phyloP scores from a whole-genome alignment of 2,113 vertebrate species.

The Poeciliopsis occidentalis region DNA sequence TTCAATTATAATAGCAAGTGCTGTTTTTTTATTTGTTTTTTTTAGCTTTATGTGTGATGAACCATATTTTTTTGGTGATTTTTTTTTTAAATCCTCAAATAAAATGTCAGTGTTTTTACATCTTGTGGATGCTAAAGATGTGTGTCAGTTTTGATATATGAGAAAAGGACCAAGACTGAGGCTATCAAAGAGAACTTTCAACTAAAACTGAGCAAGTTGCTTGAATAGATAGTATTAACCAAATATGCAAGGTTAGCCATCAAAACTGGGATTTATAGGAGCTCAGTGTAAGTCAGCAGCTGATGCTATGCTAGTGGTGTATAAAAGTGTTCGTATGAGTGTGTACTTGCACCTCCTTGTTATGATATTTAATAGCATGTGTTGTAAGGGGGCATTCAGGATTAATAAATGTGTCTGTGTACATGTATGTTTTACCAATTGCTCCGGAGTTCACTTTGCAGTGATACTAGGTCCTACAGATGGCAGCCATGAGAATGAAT shows the following conservation, averaged over 20 bases:
- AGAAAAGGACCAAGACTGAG: conserved; percentile 10
- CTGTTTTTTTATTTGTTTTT: background rate
- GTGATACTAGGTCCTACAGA: conserved; percentile 41
- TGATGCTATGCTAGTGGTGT: conserved; percentile 8
- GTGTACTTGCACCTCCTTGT: background rate
- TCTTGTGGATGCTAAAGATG: conserved; percentile 26
- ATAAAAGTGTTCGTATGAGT: conserved; percentile 8
- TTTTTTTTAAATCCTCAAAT: conserved; percentile 9
- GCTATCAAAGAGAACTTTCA: conserved; percentile 28
- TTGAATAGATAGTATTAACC: conserved; percentile 14
- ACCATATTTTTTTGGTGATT: conserved; percentile 26
- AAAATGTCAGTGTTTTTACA: conserved; percentile 26
- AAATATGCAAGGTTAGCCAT: conserved; percentile 24
- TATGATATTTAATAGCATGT: conserved; percentile 7
- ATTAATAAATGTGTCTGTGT: conserved; percentile 32
- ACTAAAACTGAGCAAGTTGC: conserved; percentile 12
- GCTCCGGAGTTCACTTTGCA: conserved; percentile 27
- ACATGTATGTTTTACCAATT: conserved; percentile 36
- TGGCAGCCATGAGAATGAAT: conserved; percentile 51
- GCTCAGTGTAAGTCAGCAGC: conserved; percentile 8
- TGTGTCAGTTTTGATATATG: conserved; percentile 7
- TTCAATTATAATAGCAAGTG: conserved; percentile 2
- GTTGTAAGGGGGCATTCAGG: background rate
- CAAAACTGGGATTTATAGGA: background rate
- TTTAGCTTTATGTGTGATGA: conserved; percentile 21